Evolutionary conservation across 1,140 invertebrate genomes (phyloP), one percentile per base, ranked within the genome.

Genomic region (Aphidius ervi): DNA sequence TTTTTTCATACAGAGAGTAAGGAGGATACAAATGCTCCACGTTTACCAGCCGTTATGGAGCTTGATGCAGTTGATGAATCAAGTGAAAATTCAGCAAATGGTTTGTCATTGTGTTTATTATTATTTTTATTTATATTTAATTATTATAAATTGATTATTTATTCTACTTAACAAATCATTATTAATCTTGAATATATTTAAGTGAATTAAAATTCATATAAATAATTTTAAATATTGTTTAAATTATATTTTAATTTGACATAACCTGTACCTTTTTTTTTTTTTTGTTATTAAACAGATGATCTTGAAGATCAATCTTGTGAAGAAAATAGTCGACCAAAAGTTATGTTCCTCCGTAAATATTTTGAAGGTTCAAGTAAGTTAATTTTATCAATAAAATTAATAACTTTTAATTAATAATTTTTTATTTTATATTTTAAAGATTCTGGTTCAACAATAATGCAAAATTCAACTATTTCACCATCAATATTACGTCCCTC

Each of bases 41-140:
- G 70, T 60, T 60, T 74, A 9, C 62, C 66, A 20, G 65, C 69
- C 54, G 66, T 70, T 6, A 70, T 77, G 68, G 75, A 79, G 46
- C 64, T 74, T n/a, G 71, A 76, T 46, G 71, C 70, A 3, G 71
- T 74, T 5, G 70, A 72, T 9, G 73, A 76, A 31, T 69, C 72
- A 4, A 68, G 68, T 16, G 69, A 69, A 56, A 72, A 76, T 66
- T 71, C 71, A 4, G 59, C 67, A 6, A 73, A 69, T 63, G 74
- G 74, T 75, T 65, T 64, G 65, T 58, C 23, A 16, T 23, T 59
- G 23, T 31, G 2, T 67, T 62, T 54, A 16, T 56, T 37, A 4
- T 16, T n/a, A 40, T 6, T 10, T 7, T 42, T 46, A 43, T 46
- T 58, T 49, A 58, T 9, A 43, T 9, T 59, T 58, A 6, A 50